Evolutionary conservation across 2,797 vertebrate species (phyloP).

Genomic region (Holocentrus rufus): DNA sequence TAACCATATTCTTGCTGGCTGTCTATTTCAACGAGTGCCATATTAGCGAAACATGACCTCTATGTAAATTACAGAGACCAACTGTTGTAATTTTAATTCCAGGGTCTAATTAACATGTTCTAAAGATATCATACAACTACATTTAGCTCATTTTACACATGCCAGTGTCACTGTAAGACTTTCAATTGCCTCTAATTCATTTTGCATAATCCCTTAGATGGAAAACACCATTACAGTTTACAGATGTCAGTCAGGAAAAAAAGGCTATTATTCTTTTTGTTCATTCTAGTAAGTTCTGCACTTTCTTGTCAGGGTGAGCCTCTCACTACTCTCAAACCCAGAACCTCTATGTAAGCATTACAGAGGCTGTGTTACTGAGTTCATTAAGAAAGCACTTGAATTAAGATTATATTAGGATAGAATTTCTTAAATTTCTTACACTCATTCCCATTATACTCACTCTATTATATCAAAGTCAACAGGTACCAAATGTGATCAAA

Average conservation of each 20-base stretch:
- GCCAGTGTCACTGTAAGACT: slow-evolving; percentile 69
- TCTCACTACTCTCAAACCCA: slow-evolving; percentile 28
- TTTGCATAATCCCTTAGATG: slow-evolving; percentile 59
- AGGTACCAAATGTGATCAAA: slow-evolving; percentile 10
- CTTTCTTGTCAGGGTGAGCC: slow-evolving; percentile 38
- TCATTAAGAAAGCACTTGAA: slow-evolving; percentile 38
- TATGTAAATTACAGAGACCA: slow-evolving; percentile 84
- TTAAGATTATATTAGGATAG: slow-evolving; percentile 20
- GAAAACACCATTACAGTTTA: slow-evolving; percentile 31
- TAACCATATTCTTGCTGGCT: slow-evolving; percentile 87
- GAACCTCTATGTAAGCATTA: slow-evolving; percentile 5
- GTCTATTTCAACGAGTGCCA: slow-evolving; percentile 86
- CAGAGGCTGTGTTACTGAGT: neutral
- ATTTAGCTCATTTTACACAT: slow-evolving; percentile 73
- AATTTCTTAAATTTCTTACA: neutral
- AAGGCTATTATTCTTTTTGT: slow-evolving; percentile 27
- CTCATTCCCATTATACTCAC: neutral
- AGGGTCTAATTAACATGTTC: slow-evolving; percentile 74
- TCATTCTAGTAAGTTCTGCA: slow-evolving; percentile 43
- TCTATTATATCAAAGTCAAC: slow-evolving; percentile 28
- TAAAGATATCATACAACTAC: slow-evolving; percentile 74
- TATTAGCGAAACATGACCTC: slow-evolving; percentile 91
- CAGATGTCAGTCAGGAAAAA: slow-evolving; percentile 37
- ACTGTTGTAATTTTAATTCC: slow-evolving; percentile 83
- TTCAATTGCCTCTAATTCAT: slow-evolving; percentile 65